Conservation (phyloP, 2,888 invertebrate species). For the Drosophila seclusa region DNA sequence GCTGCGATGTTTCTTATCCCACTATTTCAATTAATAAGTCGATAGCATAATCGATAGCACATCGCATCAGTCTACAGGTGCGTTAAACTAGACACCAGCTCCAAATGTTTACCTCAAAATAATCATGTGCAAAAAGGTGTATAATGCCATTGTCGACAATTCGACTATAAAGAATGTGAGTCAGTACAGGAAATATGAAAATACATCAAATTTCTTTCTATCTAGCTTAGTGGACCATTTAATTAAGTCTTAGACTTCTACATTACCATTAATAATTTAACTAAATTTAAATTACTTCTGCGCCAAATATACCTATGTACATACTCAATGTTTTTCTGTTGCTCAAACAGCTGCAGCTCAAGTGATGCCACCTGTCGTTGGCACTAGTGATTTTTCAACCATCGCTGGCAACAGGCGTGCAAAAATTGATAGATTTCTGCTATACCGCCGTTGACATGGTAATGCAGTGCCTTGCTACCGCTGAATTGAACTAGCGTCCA, state of each 20-base stretch:
- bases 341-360: background rate
- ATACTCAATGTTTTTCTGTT: background rate
- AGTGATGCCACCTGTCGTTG: background rate
- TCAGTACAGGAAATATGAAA: slow-evolving; percentile 4
- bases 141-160: slow-evolving; percentile 91
- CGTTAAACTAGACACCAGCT: background rate
- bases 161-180: slow-evolving; percentile 89
- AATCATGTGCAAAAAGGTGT: slow-evolving; percentile 89
- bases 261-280: background rate
- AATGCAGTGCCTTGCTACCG: too few species aligned
- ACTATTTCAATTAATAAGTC: background rate
- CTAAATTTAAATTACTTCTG: background rate
- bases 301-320: background rate
- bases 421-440: background rate
- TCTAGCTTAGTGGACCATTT: background rate
- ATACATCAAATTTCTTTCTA: background rate
- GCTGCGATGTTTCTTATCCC: background rate
- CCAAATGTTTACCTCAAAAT: slow-evolving; percentile 83
- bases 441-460: background rate
- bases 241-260: background rate
- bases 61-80: slow-evolving; percentile 41
- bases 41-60: slow-evolving; percentile 3
- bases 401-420: background rate
- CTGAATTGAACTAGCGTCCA: background rate
- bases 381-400: background rate